These are phyloP conservation scores for Esox masquinongy DNA, from an alignment of 2,797 vertebrate genomes.

Conservation along the genomic window DNA sequence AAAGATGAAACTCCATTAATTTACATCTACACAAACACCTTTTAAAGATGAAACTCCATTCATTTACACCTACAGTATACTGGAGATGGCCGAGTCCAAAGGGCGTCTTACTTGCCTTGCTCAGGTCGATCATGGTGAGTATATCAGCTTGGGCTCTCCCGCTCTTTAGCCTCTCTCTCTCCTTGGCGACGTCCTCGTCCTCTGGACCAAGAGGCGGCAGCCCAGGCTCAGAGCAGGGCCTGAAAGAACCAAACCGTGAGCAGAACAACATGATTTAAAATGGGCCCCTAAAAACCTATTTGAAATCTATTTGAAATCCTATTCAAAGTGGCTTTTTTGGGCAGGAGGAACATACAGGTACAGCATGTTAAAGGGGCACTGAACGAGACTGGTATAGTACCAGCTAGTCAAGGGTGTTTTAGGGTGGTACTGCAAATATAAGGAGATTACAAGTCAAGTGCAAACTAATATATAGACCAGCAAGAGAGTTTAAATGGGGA, in stretches of 20 bases:
- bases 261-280: neutral
- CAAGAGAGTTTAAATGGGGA: no score
- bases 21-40: no score
- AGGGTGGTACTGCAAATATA: no score
- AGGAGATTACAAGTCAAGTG: no score
- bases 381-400: no score
- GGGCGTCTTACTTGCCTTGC: conserved; percentile 77
- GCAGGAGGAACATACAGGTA: no score
- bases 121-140: conserved; percentile 83
- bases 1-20: no score
- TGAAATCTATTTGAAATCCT: no score
- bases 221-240: conserved; percentile 64
- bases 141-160: conserved; percentile 70
- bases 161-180: conserved; percentile 76
- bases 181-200: conserved; percentile 83
- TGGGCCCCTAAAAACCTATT: neutral
- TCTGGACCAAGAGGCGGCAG: conserved; percentile 77
- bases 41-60: conserved; percentile 4
- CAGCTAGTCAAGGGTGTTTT: no score
- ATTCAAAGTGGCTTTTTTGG: no score
- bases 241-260: conserved; percentile 41
- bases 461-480: no score
- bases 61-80: neutral
- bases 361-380: no score
- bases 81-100: neutral